These are phyloP conservation scores for Tribolium castaneum DNA, from an alignment of 1,140 invertebrate genomes.

Conservation along the genomic window DNA sequence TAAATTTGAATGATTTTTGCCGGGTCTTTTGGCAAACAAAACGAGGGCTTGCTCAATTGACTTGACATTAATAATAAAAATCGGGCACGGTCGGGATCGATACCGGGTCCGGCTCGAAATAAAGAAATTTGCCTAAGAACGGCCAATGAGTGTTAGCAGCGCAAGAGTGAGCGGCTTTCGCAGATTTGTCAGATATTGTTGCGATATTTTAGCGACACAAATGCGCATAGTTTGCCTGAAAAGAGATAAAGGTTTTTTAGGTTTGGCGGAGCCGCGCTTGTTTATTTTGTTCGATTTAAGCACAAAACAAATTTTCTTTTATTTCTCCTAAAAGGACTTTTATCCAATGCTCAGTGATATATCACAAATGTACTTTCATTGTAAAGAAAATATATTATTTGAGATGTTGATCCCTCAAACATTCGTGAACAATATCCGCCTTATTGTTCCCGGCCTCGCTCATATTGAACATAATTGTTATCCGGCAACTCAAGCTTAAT, in stretches of 20 bases:
- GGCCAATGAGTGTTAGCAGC: no score
- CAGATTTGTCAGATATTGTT: no score
- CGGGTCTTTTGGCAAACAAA: neutral
- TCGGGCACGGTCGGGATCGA: neutral
- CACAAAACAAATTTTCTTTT: neutral
- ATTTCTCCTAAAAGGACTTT: neutral
- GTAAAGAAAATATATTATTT: slow-evolving; percentile 11
- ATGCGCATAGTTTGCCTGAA: neutral
- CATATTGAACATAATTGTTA: neutral
- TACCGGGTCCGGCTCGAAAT: no score
- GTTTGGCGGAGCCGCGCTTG: neutral
- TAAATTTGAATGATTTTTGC: slow-evolving; percentile 8
- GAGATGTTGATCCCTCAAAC: slow-evolving; percentile 3
- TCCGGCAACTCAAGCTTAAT: neutral
- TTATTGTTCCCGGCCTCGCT: neutral
- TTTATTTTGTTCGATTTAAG: neutral
- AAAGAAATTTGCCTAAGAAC: no score
- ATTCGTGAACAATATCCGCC: neutral
- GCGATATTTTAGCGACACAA: neutral
- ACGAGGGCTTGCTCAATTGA: no score
- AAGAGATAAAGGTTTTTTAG: neutral
- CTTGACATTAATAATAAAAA: no score
- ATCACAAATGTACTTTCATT: slow-evolving; percentile 8
- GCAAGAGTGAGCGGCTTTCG: no score
- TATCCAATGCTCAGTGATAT: neutral